phyloP scores from a whole-genome alignment of 2,888 invertebrate genomes.

The Chrysolina oricalcia region DNA sequence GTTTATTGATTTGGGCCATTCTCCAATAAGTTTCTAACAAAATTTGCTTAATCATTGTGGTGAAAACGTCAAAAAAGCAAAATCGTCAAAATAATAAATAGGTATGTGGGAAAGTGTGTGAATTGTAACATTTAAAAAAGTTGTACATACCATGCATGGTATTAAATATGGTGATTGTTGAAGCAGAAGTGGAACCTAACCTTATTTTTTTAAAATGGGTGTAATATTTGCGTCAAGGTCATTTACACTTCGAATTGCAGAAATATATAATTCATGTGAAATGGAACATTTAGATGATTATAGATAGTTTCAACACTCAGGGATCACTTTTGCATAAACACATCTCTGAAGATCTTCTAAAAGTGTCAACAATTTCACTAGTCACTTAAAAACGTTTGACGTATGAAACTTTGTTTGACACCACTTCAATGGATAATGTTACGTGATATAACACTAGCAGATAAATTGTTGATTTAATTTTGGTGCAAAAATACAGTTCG shows the following conservation, averaged over 20 bases:
- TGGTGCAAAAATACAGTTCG: slow-evolving; percentile 27
- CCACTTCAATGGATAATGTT: slow-evolving; percentile 55
- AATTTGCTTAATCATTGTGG: slow-evolving; percentile 39
- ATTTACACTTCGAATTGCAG: slow-evolving; percentile 61
- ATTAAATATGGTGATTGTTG: slow-evolving; percentile 69
- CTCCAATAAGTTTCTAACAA: slow-evolving; percentile 26
- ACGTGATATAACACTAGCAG: slow-evolving; percentile 56
- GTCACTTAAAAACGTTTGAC: slow-evolving; percentile 56
- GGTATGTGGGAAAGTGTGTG: slow-evolving; percentile 54
- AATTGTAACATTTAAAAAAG: slow-evolving; percentile 56
- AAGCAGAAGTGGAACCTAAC: slow-evolving; percentile 68
- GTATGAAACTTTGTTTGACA: slow-evolving; percentile 58
- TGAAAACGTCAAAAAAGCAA: slow-evolving; percentile 21
- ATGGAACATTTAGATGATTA: slow-evolving; percentile 18
- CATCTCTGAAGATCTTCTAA: slow-evolving; percentile 36
- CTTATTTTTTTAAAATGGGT: slow-evolving; percentile 71
- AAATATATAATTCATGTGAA: slow-evolving; percentile 37
- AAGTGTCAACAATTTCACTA: slow-evolving; percentile 57
- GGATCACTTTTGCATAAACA: slow-evolving; percentile 31
- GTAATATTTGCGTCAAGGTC: slow-evolving; percentile 71
- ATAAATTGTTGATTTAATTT: slow-evolving; percentile 38
- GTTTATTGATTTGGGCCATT: slow-evolving; percentile 44
- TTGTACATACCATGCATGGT: slow-evolving; percentile 69
- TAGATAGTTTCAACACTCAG: slow-evolving; percentile 23
- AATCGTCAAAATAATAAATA: slow-evolving; percentile 41